Base-by-base conservation (phyloP, 2,888 invertebrate genomes). In the Arge pagana region DNA sequence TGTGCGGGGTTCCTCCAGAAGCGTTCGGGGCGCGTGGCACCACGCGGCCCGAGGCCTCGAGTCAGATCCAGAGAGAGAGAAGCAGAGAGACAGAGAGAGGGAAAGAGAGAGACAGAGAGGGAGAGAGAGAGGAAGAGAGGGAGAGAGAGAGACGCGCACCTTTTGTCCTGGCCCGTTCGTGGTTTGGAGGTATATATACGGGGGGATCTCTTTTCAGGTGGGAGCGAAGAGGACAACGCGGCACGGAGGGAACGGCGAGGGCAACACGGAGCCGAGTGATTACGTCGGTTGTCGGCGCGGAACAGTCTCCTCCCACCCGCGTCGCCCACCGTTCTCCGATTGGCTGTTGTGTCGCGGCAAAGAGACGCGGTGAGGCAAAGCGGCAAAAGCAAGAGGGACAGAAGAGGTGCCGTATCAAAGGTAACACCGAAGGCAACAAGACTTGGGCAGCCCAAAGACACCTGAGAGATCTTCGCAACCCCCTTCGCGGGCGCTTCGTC, bases 241-340 rank as follows among this genome's bases (percentile, higher is more conserved):
- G 61, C 60, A 59, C 63, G 60, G 63, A 61, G 60, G 63, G 61
- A 58, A 42, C 21, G 24, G 43, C 18, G 19, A 43, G 24, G 54
- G 55, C 53, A 58, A 68, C 65, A 69, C 68, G 64, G 68, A 71
- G 67, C 68, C 71, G 71, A 71, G 71, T 72, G 72, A 72, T 72
- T 72, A 72, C 72, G 71, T 72, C 71, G 72, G 61, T 66, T 68
- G 72, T 72, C 72, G 72, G 70, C 71, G 72, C 69, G 71, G 72
- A 72, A 72, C 72, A 72, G 72, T 72, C 72, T 72, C 72, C 72
- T 72, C 72, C 72, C 71, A 72, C 69, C 70, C 68, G 66, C 66
- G 71, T 69, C 71, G 71, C 72, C 71, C 70, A 72, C 70, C 63
- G 56, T 53, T 51, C 63, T 65, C 68, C 60, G 59, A 72, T 72